Base-by-base conservation (phyloP, 2,797 vertebrate genomes). In the Atherinosoma microstoma region DNA sequence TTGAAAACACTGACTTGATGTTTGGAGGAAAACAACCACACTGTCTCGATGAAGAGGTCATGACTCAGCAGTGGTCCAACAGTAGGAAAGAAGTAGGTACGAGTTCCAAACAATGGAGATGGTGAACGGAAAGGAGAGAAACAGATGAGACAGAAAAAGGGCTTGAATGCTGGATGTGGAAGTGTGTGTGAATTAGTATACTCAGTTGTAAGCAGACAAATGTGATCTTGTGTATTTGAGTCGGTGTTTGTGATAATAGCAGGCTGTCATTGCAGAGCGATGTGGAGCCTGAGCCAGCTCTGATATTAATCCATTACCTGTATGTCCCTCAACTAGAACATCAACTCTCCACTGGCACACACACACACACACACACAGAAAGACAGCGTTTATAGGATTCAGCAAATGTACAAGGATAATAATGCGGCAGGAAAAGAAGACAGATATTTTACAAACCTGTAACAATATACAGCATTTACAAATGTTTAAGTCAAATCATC, bases 241-340 rank as follows among this genome's bases (percentile, higher is more conserved):
- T 51, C 10, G 0, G 68, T 93, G 86, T 92, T 92, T 93, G 90
- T 60, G 87, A 93, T 94, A 93, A 94, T 94, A 89, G 93, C 88
- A 91, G 93, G 89, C 84, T 94, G 93, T 92, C 91, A 94, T 70
- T 78, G 71, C 75, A 75, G 81, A 86, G 86, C 80, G 85, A 86
- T 71, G 84, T 76, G 76, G 67, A 86, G 89, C 77, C 79, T 27
- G 73, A 88, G 87, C 87, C 83, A 89, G 85, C 89, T 87, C 87
- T 91, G 89, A 91, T 93, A 94, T 95, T 94, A 94, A 94, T 94
- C 91, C 90, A 94, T 94, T 95, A 94, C 91, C 93, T 94, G 90
- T 82, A 91, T 87, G 87, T 91, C 89, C 85, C 87, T 89, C 83
- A 78, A 80, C 84, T 83, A 63, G 51, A 81, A 80, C 71, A 78